Evolutionary conservation across 2,113 vertebrate genomes (phyloP).

Genomic region (Lepus europaeus): DNA sequence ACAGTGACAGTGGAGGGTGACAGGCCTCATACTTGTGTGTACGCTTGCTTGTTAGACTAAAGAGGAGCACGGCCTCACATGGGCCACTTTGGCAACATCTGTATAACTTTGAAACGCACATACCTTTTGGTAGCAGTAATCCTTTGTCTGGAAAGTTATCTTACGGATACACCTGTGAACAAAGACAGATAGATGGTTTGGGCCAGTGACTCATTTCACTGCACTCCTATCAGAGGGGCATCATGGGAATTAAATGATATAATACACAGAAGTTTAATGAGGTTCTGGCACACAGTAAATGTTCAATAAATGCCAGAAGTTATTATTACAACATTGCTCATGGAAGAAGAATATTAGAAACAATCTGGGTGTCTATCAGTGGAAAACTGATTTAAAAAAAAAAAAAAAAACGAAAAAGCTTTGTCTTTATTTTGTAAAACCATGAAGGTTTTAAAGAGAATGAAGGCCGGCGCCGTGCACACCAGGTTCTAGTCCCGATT

Average conservation of each 20-base stretch:
- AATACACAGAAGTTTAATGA: background rate
- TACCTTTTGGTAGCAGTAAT: background rate
- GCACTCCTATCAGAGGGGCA: background rate
- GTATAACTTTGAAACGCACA: background rate
- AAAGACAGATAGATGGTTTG: background rate
- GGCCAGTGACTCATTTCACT: background rate
- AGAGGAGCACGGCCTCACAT: background rate
- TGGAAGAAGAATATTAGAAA: conserved; percentile 11
- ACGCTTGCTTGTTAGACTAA: background rate
- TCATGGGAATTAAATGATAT: background rate
- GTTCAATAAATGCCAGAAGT: background rate
- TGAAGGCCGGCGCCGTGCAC: too few species aligned
- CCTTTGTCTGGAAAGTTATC: conserved; percentile 25
- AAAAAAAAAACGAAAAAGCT: background rate
- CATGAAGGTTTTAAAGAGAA: conserved; percentile 1
- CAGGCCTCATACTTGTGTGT: background rate
- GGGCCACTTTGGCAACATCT: background rate
- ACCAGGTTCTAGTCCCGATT: too few species aligned
- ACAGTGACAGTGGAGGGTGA: background rate
- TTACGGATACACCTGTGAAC: background rate
- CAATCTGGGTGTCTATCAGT: background rate
- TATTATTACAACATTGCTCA: background rate
- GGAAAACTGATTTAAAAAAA: background rate
- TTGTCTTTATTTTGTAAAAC: conserved; percentile 3
- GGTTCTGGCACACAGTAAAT: background rate